Conservation (phyloP, 1,140 invertebrate species). For the Euura saliciscinereae region DNA sequence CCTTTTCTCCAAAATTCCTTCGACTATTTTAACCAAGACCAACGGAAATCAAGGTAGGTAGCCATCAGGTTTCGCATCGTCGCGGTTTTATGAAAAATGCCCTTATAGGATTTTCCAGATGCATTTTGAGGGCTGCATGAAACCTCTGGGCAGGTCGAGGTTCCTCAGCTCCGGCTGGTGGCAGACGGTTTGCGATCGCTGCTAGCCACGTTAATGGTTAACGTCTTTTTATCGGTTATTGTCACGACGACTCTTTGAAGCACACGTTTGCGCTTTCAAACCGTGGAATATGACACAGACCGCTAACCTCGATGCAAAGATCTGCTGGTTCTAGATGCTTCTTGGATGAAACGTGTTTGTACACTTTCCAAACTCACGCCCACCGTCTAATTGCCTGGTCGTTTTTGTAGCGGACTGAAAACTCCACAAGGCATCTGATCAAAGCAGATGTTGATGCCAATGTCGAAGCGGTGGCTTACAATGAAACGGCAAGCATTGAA, state of each 20-base stretch:
- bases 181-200: neutral
- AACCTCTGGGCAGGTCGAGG: neutral
- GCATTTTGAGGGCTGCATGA: neutral
- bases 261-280: neutral
- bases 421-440: neutral
- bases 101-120: neutral
- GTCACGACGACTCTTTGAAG: neutral
- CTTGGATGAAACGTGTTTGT: neutral
- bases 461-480: neutral
- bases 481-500: neutral
- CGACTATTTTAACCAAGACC: too few species aligned
- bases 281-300: neutral
- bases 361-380: neutral
- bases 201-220: neutral
- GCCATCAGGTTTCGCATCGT: neutral
- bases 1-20: neutral
- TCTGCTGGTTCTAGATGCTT: neutral
- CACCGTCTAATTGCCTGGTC: neutral
- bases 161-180: neutral
- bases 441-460: neutral
- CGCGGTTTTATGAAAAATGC: neutral
- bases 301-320: neutral
- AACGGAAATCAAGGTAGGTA: too few species aligned
- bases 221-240: neutral
- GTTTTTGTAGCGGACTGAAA: neutral